Base-by-base conservation (phyloP, 2,888 invertebrate species). In the Encarsia formosa region DNA sequence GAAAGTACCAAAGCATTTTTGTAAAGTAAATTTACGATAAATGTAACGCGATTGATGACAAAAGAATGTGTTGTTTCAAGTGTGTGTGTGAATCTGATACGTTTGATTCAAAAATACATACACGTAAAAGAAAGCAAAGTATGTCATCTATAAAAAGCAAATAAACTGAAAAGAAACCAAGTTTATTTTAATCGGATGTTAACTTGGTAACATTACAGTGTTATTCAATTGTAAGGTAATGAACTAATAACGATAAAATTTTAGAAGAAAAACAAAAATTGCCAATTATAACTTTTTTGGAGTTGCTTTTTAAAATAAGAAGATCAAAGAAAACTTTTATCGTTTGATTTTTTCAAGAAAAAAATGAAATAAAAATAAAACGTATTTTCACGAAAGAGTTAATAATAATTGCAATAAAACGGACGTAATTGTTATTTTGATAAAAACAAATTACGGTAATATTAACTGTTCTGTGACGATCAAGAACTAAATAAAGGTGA, bases 341-440 rank as follows among this genome's bases (percentile, higher is more conserved):
- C 15, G 16, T 34, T 34, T 34, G 15, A 16, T 9, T 34, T 15
- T 4, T 34, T 34, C 15, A 11, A 38, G 31, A 15, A n/a, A n/a
- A n/a, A n/a, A n/a, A n/a, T n/a, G n/a, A n/a, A n/a, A n/a, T n/a
- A n/a, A n/a, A n/a, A n/a, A n/a, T n/a, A n/a, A n/a, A n/a, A n/a
- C n/a, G n/a, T n/a, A n/a, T n/a, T n/a, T n/a, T n/a, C n/a, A n/a
- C n/a, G n/a, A n/a, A n/a, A n/a, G n/a, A n/a, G n/a, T n/a, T n/a
- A 54, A 54, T 47, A 52, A 52, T 47, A 47, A 52, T 46, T 56
- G 56, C 52, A 56, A 56, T 56, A 56, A 56, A 26, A 31, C 34
- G 52, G 31, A 56, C 49, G 49, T 56, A n/a, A n/a, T 52, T 52
- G 52, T 52, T 49, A 56, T 45, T 49, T n/a, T 15, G 39, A 45